Conservation (phyloP, 2,888 invertebrate genomes). For the Dromius quadrimaculatus region DNA sequence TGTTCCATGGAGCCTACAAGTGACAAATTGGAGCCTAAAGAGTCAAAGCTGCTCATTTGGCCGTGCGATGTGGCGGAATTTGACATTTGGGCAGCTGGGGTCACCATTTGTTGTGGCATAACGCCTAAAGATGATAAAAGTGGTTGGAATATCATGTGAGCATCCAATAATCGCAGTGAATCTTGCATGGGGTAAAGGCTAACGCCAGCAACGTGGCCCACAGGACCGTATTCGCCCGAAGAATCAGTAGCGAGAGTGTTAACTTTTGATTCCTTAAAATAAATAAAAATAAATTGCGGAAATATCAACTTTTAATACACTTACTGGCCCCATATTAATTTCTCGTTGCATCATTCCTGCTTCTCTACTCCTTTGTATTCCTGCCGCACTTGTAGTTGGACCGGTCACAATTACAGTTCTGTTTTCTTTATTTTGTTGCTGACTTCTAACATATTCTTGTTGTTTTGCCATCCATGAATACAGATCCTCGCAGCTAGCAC, state of each 20-base stretch:
- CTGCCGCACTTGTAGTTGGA: not conserved
- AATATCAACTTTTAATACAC: not conserved
- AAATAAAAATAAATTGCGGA: slow-evolving; percentile 11
- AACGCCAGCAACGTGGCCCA: slow-evolving; percentile 71
- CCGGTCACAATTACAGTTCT: not conserved
- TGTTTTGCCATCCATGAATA: slow-evolving; percentile 98
- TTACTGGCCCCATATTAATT: slow-evolving; percentile 32
- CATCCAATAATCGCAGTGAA: slow-evolving; percentile 87
- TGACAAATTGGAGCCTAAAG: slow-evolving; percentile 88
- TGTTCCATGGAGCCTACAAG: slow-evolving; percentile 87
- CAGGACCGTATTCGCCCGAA: slow-evolving; percentile 66
- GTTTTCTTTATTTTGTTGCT: slow-evolving; percentile 26
- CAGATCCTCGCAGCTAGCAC: slow-evolving; percentile 76
- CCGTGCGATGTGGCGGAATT: not conserved
- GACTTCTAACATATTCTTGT: slow-evolving; percentile 71
- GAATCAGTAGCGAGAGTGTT: slow-evolving; percentile 64
- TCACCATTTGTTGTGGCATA: slow-evolving; percentile 86
- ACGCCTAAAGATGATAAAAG: slow-evolving; percentile 90
- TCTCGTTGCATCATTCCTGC: slow-evolving; percentile 36
- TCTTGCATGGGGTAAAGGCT: slow-evolving; percentile 84
- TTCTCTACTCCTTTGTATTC: not conserved
- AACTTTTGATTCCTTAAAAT: slow-evolving; percentile 62
- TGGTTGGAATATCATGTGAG: slow-evolving; percentile 94
- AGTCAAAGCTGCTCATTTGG: slow-evolving; percentile 75
- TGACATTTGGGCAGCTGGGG: slow-evolving; percentile 1